Conservation (phyloP, 92 coral and sea anemone genomes). For the Paramuricea clavata region DNA sequence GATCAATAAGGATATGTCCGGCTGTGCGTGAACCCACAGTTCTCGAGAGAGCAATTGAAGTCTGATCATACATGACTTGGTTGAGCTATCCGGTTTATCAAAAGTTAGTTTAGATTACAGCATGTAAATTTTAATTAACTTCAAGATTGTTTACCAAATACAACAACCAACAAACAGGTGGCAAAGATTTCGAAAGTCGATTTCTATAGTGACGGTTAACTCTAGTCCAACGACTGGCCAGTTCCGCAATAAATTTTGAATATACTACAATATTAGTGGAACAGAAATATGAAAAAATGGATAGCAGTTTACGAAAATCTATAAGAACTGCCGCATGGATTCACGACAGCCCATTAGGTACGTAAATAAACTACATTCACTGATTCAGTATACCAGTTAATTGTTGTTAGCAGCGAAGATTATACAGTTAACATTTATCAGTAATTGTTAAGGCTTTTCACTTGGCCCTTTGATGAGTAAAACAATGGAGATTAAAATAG, state of each 20-base stretch:
- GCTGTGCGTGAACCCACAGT: no score
- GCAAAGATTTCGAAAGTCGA: background rate
- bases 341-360: background rate
- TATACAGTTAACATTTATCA: background rate
- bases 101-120: background rate
- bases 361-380: background rate
- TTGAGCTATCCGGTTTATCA: no score
- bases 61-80: no score
- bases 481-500: no score
- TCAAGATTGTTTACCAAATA: background rate
- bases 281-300: background rate
- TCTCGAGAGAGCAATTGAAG: no score
- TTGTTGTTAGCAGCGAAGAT: background rate
- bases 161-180: background rate
- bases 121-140: background rate
- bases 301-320: background rate
- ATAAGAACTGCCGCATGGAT: conserved; percentile 37
- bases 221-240: background rate
- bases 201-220: background rate
- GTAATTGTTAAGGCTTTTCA: no score
- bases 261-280: no score
- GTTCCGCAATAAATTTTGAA: background rate
- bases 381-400: no score
- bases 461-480: no score
- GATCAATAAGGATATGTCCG: no score